Percentiles rank a stretch among this genome's conserved stretches.
Conservation (phyloP, 2,797 vertebrate species). For the Podargus strigoides region DNA sequence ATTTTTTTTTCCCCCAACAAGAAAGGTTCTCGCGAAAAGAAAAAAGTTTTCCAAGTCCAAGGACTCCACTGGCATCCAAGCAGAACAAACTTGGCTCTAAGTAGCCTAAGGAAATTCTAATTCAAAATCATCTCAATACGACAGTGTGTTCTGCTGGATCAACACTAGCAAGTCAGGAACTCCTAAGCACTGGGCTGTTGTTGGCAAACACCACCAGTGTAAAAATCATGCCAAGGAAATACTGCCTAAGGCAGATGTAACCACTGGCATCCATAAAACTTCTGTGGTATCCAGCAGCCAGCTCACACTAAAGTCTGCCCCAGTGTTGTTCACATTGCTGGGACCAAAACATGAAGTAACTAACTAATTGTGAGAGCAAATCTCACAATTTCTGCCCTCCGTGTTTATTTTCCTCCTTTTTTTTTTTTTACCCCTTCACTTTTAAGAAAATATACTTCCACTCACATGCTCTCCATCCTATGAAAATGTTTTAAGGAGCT, state of each 20-base stretch:
- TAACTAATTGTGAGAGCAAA: not conserved
- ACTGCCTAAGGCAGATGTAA: not conserved
- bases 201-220: not conserved
- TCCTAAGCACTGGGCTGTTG: not conserved
- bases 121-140: not conserved
- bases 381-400: not conserved
- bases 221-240: not conserved
- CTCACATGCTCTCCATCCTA: not conserved
- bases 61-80: not conserved
- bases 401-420: not conserved
- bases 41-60: not conserved
- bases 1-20: not conserved
- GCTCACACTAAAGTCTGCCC: not conserved
- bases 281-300: not conserved
- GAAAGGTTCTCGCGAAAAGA: not conserved
- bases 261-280: not conserved
- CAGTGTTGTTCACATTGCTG: not conserved
- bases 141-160: not conserved
- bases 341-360: not conserved
- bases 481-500: not conserved
- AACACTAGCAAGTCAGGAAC: not conserved
- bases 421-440: not conserved
- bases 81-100: not conserved
- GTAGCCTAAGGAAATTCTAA: not conserved
- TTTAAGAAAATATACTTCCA: not conserved